Base-by-base conservation (phyloP, 2,113 vertebrate genomes). In the Phrynosoma blainvillii region DNA sequence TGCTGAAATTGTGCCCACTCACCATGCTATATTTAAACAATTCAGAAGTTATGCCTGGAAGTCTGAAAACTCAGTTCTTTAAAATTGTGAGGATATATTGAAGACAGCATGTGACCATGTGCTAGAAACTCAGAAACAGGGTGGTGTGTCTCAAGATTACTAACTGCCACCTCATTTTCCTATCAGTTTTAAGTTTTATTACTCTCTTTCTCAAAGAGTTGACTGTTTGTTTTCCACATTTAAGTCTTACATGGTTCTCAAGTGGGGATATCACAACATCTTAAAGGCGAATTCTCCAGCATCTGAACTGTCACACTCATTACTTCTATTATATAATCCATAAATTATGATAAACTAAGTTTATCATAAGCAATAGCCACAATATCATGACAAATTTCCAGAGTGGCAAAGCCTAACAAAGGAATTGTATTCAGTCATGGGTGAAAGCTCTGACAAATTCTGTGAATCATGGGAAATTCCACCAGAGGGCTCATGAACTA, bases 401-500 rank as follows among this genome's bases (percentile, higher is more conserved):
- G 81, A 27, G 32, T 1, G 9, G 56, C 21, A 66, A 42, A 25
- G 65, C 5, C 81, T 82, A 82, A 66, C 12, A 6, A 21, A 27
- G 8, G 18, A 84, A n/a, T 13, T 14, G 7, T 4, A 32, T 73
- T n/a, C 47, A 73, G 68, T 10, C 5, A 56, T 32, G n/a, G n/a
- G 11, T 59, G 52, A 36, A 36, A 23, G 54, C 21, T 73, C 21
- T 84, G 70, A 13, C 10, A 56, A 23, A 52, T 74, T 59, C 70
- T 56, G 40, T 36, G 20, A 74, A 74, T 56, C 70, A 36, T 74
- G 11, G 42, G 52, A 52, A 25, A 84, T 84, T 74, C 70, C 52
- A 84, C 70, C n/a, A 54, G 42, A 32, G 47, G 70, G 47, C 70
- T 84, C 70, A 74, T 84, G n/a, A 74, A 74, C 20, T 25, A 84